Conservation (phyloP, 2,888 invertebrate genomes). For the Didymodactylos carnosus region DNA sequence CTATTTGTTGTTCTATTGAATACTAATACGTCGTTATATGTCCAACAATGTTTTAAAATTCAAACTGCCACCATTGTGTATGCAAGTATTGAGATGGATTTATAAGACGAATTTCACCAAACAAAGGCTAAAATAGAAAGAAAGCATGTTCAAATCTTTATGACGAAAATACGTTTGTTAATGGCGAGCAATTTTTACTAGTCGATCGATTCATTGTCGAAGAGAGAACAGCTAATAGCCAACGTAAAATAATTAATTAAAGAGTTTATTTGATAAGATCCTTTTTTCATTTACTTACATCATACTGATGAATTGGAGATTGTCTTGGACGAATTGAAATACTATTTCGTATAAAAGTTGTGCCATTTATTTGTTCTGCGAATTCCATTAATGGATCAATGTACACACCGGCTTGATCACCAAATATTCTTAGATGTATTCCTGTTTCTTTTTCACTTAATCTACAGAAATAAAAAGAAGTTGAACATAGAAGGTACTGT, state of each 20-base stretch:
- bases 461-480: neutral
- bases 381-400: neutral
- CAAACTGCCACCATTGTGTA: neutral
- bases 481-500: neutral
- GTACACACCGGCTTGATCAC: neutral
- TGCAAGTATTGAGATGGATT: neutral
- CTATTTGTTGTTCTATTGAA: too few species aligned
- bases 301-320: neutral
- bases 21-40: too few species aligned
- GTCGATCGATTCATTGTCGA: too few species aligned
- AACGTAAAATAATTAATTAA: too few species aligned
- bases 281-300: too few species aligned
- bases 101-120: neutral
- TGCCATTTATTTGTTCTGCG: neutral
- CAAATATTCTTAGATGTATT: neutral
- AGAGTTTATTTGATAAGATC: too few species aligned
- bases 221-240: too few species aligned
- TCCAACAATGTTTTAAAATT: too few species aligned
- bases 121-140: neutral
- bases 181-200: neutral
- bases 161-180: neutral
- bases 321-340: neutral
- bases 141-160: neutral
- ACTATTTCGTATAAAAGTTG: neutral
- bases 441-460: neutral